These are phyloP conservation scores for Probaryconus sp. DNA, from an alignment of 1,140 invertebrate species.

Conservation along the genomic window DNA sequence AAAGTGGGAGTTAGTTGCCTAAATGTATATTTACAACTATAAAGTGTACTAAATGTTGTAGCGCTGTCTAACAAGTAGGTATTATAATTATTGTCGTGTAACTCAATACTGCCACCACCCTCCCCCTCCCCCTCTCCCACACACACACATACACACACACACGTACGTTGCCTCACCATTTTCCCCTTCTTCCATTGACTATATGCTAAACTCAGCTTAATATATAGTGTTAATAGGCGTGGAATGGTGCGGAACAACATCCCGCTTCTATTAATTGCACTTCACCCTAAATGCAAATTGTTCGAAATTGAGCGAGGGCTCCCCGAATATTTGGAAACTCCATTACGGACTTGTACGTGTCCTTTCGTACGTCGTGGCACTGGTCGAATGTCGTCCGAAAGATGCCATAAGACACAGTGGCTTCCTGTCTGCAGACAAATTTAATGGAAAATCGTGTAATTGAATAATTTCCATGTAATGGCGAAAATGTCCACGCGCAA, in stretches of 20 bases:
- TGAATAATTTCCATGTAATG: constrained; percentile 13
- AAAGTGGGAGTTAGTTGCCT: constrained; percentile 51
- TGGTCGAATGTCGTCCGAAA: constrained; percentile 49
- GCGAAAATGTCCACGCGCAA: too few relatives aligned
- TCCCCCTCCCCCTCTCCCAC: constrained; percentile 42
- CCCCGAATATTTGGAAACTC: constrained; percentile 79
- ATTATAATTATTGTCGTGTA: constrained; percentile 77
- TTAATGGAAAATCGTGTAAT: constrained; percentile 56
- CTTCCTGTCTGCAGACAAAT: constrained; percentile 52
- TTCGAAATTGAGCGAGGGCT: constrained; percentile 79
- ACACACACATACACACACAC: too few relatives aligned
- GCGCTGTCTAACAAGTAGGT: constrained; percentile 75
- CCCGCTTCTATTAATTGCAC: constrained; percentile 79
- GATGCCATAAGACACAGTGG: constrained; percentile 54
- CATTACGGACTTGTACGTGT: constrained; percentile 75
- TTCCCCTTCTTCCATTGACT: constrained; percentile 33
- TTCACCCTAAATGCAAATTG: constrained; percentile 79
- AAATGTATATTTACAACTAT: constrained; percentile 46
- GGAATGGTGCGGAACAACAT: constrained; percentile 76
- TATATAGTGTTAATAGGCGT: constrained; percentile 78
- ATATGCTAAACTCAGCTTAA: constrained; percentile 77
- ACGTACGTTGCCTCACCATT: too few relatives aligned
- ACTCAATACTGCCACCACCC: constrained; percentile 71
- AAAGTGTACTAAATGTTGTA: constrained; percentile 53
- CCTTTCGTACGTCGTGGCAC: constrained; percentile 68